Evolutionary conservation across 2,113 vertebrate species (phyloP).

Genomic region (Nycticryphes semicollaris): DNA sequence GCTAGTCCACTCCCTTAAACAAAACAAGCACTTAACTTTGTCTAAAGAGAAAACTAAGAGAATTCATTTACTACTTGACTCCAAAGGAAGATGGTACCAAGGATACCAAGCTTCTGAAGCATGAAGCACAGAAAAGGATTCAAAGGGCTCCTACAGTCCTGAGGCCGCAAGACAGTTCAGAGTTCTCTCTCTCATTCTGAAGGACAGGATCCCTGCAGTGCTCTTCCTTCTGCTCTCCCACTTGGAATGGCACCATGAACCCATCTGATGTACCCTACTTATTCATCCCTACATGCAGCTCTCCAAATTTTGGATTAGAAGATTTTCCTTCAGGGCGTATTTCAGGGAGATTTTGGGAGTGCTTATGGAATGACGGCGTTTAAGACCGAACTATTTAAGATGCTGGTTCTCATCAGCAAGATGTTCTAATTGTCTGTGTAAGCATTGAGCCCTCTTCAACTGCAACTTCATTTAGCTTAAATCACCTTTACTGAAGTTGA

Average conservation of each 20-base stretch:
- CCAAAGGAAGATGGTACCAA: not conserved
- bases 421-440: not conserved
- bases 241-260: not conserved
- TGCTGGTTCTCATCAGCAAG: not conserved
- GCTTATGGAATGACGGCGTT: not conserved
- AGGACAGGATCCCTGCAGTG: not conserved
- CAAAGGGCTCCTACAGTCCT: not conserved
- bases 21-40: not conserved
- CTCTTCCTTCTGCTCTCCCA: not conserved
- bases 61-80: not conserved
- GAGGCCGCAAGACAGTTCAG: not conserved
- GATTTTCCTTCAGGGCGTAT: not conserved
- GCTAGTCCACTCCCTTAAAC: not conserved
- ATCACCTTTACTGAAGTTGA: not conserved
- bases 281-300: not conserved
- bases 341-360: not conserved
- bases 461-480: not conserved
- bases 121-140: not conserved
- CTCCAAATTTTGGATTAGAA: not conserved
- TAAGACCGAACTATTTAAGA: not conserved
- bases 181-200: not conserved
- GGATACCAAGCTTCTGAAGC: not conserved
- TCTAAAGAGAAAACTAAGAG: not conserved
- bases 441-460: not conserved
- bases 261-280: not conserved